These are phyloP conservation scores for Trissolcus japonicus DNA, from an alignment of 2,888 invertebrate species.

Conservation along the genomic window DNA sequence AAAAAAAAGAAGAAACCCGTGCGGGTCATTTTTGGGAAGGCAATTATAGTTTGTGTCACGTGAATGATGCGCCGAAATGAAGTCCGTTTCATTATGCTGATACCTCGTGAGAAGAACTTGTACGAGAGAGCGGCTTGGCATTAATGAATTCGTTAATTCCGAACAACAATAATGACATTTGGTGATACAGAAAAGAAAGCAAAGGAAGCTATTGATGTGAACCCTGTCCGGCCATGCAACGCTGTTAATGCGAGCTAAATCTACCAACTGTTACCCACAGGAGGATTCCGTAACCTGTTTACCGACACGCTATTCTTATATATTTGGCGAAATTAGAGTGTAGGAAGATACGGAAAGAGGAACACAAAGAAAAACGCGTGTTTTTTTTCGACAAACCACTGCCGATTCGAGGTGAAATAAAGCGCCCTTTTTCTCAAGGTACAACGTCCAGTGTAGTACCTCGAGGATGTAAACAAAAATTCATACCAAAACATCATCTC, in stretches of 20 bases:
- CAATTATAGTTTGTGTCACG: conserved; percentile 9
- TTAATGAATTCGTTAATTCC: conserved; percentile 42
- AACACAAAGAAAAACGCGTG: conserved; percentile 44
- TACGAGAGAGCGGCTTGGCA: neutral
- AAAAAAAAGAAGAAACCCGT: neutral
- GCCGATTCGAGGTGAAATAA: conserved; percentile 19
- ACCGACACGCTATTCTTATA: conserved; percentile 55
- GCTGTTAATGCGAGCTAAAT: conserved; percentile 46
- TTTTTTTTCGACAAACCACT: conserved; percentile 25
- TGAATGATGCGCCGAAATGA: neutral
- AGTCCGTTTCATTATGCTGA: neutral
- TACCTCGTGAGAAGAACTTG: neutral
- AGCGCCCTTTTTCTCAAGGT: conserved; percentile 1
- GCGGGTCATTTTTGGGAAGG: neutral
- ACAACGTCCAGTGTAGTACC: neutral
- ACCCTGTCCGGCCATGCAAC: conserved; percentile 32
- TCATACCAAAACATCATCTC: conserved; percentile 1
- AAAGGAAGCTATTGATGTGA: conserved; percentile 22
- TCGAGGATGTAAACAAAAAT: conserved; percentile 19
- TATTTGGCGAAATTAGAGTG: conserved; percentile 51
- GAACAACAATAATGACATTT: conserved; percentile 41
- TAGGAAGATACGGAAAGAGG: conserved; percentile 45
- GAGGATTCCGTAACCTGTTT: conserved; percentile 57
- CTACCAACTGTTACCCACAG: conserved; percentile 58
- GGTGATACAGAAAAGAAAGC: conserved; percentile 29